Conservation (phyloP, 2,113 vertebrate species). For the Gavialis gangeticus region DNA sequence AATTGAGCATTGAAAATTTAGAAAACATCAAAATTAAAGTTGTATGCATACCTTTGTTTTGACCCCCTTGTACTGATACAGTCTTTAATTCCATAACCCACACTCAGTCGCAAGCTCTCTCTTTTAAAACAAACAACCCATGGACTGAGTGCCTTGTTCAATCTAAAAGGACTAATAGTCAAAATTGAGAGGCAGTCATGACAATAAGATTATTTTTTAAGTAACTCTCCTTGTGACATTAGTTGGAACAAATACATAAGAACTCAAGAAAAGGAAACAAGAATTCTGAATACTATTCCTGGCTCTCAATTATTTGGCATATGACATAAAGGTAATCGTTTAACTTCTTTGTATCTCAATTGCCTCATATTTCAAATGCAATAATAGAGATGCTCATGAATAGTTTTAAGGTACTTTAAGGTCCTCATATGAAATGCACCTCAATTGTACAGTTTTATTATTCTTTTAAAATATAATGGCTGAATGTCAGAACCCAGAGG, state of each 20-base stretch:
- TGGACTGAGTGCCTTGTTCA: not conserved
- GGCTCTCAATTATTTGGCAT: accelerated
- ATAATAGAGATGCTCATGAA: not conserved
- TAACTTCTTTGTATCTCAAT: not conserved
- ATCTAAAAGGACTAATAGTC: not conserved
- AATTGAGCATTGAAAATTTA: accelerated
- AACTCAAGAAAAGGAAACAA: not conserved
- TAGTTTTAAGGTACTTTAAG: not conserved
- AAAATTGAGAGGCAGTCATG: not conserved
- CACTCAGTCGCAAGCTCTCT: no score
- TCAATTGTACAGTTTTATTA: not conserved
- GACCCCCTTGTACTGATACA: accelerated
- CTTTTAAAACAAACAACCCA: not conserved
- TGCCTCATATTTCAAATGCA: not conserved
- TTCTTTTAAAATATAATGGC: not conserved
- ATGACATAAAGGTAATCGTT: not conserved
- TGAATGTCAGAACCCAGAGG: not conserved
- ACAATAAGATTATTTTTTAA: not conserved
- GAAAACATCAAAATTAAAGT: not conserved
- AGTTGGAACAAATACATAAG: not conserved
- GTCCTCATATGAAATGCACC: not conserved
- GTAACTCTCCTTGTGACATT: not conserved
- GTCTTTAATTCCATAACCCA: not conserved
- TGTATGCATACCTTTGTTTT: not conserved
- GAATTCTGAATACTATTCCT: not conserved